Percentiles rank a stretch among this genome's conserved stretches.
These are phyloP conservation scores for Rhagoletis zephyria DNA, from an alignment of 1,140 invertebrate species.

Conservation along the genomic window DNA sequence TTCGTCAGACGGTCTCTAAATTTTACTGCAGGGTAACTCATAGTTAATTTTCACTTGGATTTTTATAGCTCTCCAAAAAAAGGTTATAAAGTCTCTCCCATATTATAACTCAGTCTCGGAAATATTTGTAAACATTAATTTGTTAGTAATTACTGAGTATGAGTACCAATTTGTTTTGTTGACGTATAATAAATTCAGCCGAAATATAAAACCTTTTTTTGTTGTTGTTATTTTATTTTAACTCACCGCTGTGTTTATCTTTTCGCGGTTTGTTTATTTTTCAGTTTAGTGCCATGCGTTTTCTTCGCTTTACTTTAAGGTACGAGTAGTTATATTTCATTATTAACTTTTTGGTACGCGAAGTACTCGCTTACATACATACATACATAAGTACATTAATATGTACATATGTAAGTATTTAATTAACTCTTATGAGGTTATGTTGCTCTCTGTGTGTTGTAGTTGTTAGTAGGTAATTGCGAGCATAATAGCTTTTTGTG, in stretches of 20 bases:
- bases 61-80: not conserved
- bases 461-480: not conserved
- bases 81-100: not conserved
- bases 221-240: not conserved
- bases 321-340: not conserved
- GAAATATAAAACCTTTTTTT: too few relatives aligned
- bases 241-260: not conserved
- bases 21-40: not conserved
- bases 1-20: too few relatives aligned
- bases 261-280: conserved; percentile 7
- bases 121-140: not conserved
- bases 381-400: too few relatives aligned
- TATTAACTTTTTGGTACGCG: not conserved
- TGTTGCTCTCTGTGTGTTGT: not conserved
- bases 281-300: not conserved
- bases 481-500: not conserved
- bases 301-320: not conserved
- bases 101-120: not conserved
- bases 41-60: conserved; percentile 25
- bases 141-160: not conserved
- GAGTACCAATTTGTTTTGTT: not conserved
- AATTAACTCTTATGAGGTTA: not conserved
- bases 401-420: not conserved
- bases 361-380: not conserved
- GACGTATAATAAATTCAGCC: not conserved